Evolutionary conservation across 2,888 invertebrate species (phyloP), one percentile per base, ranked within the genome.

Genomic region (Xanthorhoe spadicearia): DNA sequence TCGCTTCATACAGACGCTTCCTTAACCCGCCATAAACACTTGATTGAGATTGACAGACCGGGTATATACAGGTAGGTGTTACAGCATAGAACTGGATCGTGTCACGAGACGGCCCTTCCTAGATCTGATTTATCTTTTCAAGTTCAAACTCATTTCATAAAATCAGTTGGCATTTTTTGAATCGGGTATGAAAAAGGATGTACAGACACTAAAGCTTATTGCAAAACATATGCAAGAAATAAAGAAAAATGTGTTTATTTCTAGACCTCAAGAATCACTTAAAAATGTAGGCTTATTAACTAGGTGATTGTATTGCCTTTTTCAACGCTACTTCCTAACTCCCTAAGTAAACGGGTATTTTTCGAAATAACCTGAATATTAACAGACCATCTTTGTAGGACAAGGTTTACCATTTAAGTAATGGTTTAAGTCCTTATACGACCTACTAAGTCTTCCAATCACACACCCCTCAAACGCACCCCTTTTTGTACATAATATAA

Each of bases 11-110:
- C 5, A 50, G 18, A 50, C 49, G 8, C 6, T 17, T 5, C 18
- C 8, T 18, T 50, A 50, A 50, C 49, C 49, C 49, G 19, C 18
- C 49, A 50, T 50, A 50, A 18, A 50, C 49, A 50, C 17, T 19
- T 50, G 49, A 50, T 50, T 19, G 18, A 50, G 49, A 50, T 50
- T 50, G 49, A 50, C 49, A 1, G 49, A 19, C 18, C 18, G 18
- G 49, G 18, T 18, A 18, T 9, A 18, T 19, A 10, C 49, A 18
- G 18, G 18, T 50, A 43, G 38, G 4, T 2, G 9, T 50, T 18
- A 50, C 18, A 50, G 18, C 49, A 43, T 43, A 9, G 19, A 19
- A 50, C 49, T 50, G 18, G 49, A 50, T 50, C 19, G 18, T 10
- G 19, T 50, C 38, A 43, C 38, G 38, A 13, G 38, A 13, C 32